Base-by-base conservation (phyloP, 2,888 invertebrate genomes). In the Sericinus montela region DNA sequence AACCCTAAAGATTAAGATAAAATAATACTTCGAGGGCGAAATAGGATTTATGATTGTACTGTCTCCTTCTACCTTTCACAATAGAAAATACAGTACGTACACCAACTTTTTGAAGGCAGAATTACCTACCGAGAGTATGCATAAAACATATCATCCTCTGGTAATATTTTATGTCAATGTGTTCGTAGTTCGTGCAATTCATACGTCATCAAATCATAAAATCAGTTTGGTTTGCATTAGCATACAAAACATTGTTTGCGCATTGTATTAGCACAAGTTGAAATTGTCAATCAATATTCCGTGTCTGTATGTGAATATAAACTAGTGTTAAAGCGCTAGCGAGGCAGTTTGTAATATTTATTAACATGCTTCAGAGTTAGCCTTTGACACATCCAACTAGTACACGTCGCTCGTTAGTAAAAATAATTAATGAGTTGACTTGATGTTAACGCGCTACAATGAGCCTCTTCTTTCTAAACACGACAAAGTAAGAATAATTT, bases 181-280 rank as follows among this genome's bases (percentile, higher is more conserved):
- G 19, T 19, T 3, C 5, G 19, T 19, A 19, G 5, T 19, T 19
- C 19, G 2, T 19, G 19, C 2, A 19, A 19, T 19, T 5, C 19
- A 19, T 19, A 3, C 19, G 5, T 5, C 8, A 25, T 15, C 0
- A 10, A 14, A 35, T 35, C 15, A 36, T 15, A 14, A 35, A 15
- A 15, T 35, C 35, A 10, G 35, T 43, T 25, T 32, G 32, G 32
- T n/a, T 32, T 32, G n/a, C 15, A 46, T 46, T 46, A 46, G 34
- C 46, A 46, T 46, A 46, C 46, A 46, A 46, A 32, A 11, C 32
- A 32, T 13, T 32, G n/a, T 46, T 46, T 25, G 16, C 40, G 11
- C n/a, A n/a, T 29, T 10, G 15, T 39, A 34, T 46, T 46, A 35
- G 15, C 34, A 40, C 34, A 19, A 11, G n/a, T 34, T 40, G 34